Conservation (phyloP, 2,113 vertebrate genomes). For the Ammodytes dubius region DNA sequence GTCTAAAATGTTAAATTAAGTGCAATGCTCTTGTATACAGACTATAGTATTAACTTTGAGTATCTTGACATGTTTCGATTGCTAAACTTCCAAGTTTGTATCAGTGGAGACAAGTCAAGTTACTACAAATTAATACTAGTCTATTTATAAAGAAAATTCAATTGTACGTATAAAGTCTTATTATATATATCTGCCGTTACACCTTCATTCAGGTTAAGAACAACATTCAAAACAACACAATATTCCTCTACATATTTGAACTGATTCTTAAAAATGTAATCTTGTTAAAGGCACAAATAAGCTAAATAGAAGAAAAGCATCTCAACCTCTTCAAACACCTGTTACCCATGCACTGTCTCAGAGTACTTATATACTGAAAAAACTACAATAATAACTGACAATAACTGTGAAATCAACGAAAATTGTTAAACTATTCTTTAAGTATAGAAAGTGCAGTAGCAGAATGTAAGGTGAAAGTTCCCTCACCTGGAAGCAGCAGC, state of each 20-base stretch:
- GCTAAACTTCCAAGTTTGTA: too few relatives aligned
- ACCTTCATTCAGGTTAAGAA: background rate
- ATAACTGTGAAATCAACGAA: background rate
- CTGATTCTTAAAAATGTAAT: background rate
- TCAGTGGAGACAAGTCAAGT: too few relatives aligned
- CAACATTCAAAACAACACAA: background rate
- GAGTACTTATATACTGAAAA: background rate
- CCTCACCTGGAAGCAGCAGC: constrained; percentile 82
- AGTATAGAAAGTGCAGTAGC: background rate
- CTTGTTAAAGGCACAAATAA: too few relatives aligned
- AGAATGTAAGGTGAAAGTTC: constrained; percentile 52
- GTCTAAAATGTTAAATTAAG: too few relatives aligned
- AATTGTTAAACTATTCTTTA: background rate
- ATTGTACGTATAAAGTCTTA: too few relatives aligned
- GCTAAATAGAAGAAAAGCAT: background rate
- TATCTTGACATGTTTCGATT: too few relatives aligned
- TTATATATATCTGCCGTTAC: background rate
- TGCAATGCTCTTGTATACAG: too few relatives aligned
- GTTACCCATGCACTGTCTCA: constrained; percentile 28
- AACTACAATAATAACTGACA: background rate
- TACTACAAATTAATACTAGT: too few relatives aligned
- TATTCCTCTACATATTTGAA: background rate
- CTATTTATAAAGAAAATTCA: too few relatives aligned
- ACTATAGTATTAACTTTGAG: too few relatives aligned
- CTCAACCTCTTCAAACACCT: constrained; percentile 51